These are phyloP conservation scores for Perca flavescens DNA, from an alignment of 2,113 vertebrate genomes.

Conservation along the genomic window DNA sequence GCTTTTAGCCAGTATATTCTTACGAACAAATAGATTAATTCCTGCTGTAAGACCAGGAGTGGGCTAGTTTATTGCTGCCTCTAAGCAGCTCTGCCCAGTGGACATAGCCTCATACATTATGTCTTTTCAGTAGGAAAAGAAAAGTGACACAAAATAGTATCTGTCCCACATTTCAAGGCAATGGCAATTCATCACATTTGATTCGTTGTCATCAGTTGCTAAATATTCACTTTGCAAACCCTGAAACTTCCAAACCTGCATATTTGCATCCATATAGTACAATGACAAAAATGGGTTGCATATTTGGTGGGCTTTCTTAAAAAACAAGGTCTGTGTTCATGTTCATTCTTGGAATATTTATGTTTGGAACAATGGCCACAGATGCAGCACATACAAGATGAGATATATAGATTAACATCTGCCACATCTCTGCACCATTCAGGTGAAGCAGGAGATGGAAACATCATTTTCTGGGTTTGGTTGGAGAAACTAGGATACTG, in stretches of 20 bases:
- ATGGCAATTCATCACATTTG: constrained; percentile 5
- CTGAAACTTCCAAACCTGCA: constrained; percentile 1
- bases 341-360: neutral
- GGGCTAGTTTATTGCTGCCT: constrained; percentile 24
- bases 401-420: no score
- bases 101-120: constrained; percentile 25
- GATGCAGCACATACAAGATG: neutral
- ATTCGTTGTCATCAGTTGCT: constrained; percentile 4
- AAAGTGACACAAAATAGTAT: constrained; percentile 4
- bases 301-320: neutral
- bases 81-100: constrained; percentile 7
- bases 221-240: constrained; percentile 4
- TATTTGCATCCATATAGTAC: neutral
- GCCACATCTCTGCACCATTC: no score
- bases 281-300: neutral
- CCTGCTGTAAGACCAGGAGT: constrained; percentile 1
- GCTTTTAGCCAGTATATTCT: constrained; percentile 38
- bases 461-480: no score
- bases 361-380: neutral
- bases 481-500: no score
- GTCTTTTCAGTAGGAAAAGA: constrained; percentile 8
- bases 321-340: neutral
- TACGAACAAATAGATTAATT: constrained; percentile 32
- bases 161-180: constrained; percentile 10
- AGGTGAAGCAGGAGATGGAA: no score